Evolutionary conservation across 2,888 invertebrate genomes (phyloP).

Genomic region (Drosophila gaucha): DNA sequence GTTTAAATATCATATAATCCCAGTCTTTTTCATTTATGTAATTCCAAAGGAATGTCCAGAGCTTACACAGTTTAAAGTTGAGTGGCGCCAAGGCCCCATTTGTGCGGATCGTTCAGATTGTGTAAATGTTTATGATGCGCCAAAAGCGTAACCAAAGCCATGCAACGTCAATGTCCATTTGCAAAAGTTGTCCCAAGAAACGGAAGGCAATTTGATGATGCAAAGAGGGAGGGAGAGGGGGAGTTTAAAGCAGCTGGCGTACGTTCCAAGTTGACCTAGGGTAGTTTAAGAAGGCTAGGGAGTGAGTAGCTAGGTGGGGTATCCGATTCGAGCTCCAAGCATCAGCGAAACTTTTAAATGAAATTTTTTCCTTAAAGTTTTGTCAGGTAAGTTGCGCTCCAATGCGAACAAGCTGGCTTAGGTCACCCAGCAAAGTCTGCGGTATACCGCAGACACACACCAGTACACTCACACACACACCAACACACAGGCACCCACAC

Average conservation of each 20-base stretch:
- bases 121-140: constrained; percentile 63
- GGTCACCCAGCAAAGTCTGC: constrained; percentile 65
- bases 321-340: constrained; percentile 16
- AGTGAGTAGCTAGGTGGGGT: neutral
- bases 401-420: constrained; percentile 57
- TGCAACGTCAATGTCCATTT: constrained; percentile 75
- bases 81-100: constrained; percentile 17
- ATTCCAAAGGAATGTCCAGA: constrained; percentile 47
- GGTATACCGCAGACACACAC: constrained; percentile 67
- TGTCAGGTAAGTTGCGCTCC: constrained; percentile 65
- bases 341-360: constrained; percentile 74
- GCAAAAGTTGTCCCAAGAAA: constrained; percentile 68
- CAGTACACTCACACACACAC: constrained; percentile 12
- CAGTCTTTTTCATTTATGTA: constrained; percentile 7
- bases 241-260: constrained; percentile 71
- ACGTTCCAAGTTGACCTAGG: constrained; percentile 32
- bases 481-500: constrained; percentile 14
- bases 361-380: constrained; percentile 79
- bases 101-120: constrained; percentile 49
- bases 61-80: constrained; percentile 9
- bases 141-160: constrained; percentile 48
- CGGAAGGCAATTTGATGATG: constrained; percentile 26
- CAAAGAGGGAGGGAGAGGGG: neutral
- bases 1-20: neutral
- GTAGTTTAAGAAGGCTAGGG: neutral